Evolutionary conservation across 2,888 invertebrate genomes (phyloP).

Genomic region (Thelaira solivaga): DNA sequence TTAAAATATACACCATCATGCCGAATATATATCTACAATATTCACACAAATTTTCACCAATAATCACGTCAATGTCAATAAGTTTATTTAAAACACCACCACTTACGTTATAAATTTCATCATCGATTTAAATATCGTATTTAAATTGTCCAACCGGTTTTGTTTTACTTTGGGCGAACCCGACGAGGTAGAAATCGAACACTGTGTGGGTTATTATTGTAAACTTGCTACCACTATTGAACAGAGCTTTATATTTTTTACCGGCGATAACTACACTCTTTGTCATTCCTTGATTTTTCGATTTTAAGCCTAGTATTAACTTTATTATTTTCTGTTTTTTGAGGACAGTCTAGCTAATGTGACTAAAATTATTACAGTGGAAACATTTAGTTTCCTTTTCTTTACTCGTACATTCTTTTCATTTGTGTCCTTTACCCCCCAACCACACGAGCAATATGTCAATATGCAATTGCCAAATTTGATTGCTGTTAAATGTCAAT

Average conservation of each 20-base stretch:
- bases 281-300: conserved; percentile 10
- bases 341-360: too few relatives aligned
- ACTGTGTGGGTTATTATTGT: neutral
- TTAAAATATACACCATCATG: conserved; percentile 12
- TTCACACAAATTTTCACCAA: conserved; percentile 28
- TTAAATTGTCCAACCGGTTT: neutral
- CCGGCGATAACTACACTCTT: conserved; percentile 5
- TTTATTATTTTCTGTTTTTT: conserved; percentile 16
- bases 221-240: conserved; percentile 37
- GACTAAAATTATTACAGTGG: too few relatives aligned
- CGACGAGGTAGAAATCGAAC: conserved; percentile 2
- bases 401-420: conserved; percentile 21
- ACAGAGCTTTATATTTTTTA: conserved; percentile 16
- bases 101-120: conserved; percentile 4
- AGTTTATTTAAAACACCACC: too few relatives aligned
- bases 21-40: conserved; percentile 24
- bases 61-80: too few relatives aligned
- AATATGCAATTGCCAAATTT: too few relatives aligned
- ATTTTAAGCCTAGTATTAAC: conserved; percentile 1
- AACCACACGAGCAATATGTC: too few relatives aligned
- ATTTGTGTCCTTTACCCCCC: conserved; percentile 26
- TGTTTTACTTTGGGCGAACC: conserved; percentile 6
- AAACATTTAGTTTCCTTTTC: conserved; percentile 33
- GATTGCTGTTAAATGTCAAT: too few relatives aligned
- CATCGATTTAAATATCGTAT: conserved; percentile 6